phyloP scores from a whole-genome alignment of 2,113 vertebrate genomes.

The Zosterops lateralis region DNA sequence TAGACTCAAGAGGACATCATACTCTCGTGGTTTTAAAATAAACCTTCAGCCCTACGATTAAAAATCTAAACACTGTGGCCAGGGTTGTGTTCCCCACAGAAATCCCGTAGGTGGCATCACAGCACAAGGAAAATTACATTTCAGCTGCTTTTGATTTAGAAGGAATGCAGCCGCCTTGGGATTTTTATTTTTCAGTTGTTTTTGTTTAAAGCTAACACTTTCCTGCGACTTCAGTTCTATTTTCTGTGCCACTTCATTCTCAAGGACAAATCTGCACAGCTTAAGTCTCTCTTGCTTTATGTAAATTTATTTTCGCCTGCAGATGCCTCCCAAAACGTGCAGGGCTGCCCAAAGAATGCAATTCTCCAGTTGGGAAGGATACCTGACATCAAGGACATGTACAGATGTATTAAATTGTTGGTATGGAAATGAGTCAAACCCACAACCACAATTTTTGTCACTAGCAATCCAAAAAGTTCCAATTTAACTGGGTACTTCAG shows the following conservation, averaged over 20 bases:
- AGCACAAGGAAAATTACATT: background rate
- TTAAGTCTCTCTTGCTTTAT: background rate
- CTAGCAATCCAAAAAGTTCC: background rate
- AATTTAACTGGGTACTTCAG: background rate
- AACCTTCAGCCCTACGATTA: background rate
- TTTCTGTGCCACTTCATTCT: background rate
- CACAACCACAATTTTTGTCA: background rate
- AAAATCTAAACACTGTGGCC: background rate
- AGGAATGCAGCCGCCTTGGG: background rate
- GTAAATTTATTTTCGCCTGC: background rate
- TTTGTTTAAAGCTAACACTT: background rate
- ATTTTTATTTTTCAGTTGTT: background rate
- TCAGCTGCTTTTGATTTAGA: background rate
- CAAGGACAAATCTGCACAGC: background rate
- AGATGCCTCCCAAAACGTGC: background rate
- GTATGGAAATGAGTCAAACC: background rate
- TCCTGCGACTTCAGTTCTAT: background rate
- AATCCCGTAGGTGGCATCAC: background rate
- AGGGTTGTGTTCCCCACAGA: background rate
- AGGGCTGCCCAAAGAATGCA: background rate
- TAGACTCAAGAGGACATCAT: background rate
- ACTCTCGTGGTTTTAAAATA: background rate
- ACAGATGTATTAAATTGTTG: background rate
- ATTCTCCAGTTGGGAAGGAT: background rate
- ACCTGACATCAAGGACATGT: background rate